Conservation (phyloP, 2,888 invertebrate genomes). For the Rhodophaea formosa region DNA sequence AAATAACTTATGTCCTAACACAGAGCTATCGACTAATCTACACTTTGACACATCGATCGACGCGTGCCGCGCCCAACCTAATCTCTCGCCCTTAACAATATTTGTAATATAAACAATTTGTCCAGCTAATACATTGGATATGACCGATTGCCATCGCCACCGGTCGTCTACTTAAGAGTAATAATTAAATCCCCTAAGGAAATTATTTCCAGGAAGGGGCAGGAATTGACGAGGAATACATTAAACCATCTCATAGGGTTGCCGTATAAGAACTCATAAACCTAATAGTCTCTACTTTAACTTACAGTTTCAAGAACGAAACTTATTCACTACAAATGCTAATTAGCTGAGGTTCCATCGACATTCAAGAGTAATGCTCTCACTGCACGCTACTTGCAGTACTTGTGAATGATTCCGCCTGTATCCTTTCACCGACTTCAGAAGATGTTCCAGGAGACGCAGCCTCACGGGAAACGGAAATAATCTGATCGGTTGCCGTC, state of each 20-base stretch:
- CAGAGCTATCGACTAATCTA: slow-evolving; percentile 50
- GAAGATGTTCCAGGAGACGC: slow-evolving; percentile 25
- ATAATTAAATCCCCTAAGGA: slow-evolving; percentile 41
- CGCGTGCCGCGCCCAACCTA: slow-evolving; percentile 39
- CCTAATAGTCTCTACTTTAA: slow-evolving; percentile 73
- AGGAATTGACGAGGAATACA: slow-evolving; percentile 54
- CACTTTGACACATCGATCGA: slow-evolving; percentile 58
- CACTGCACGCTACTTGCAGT: slow-evolving; percentile 41
- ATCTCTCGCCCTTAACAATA: slow-evolving; percentile 47
- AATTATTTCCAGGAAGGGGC: slow-evolving; percentile 32
- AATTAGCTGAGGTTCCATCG: slow-evolving; percentile 65
- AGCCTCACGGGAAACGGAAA: slow-evolving; percentile 29
- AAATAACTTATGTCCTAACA: slow-evolving; percentile 71
- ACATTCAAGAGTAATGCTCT: slow-evolving; percentile 31
- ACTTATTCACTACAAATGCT: slow-evolving; percentile 74
- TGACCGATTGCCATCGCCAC: slow-evolving; percentile 43
- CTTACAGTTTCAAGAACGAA: slow-evolving; percentile 74
- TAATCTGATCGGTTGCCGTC: slow-evolving; percentile 33
- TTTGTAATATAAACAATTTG: slow-evolving; percentile 70
- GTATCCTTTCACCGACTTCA: slow-evolving; percentile 28
- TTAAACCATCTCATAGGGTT: slow-evolving; percentile 35
- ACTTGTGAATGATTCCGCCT: slow-evolving; percentile 32
- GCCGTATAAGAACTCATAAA: slow-evolving; percentile 48
- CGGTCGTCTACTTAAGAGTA: slow-evolving; percentile 52
- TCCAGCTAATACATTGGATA: slow-evolving; percentile 67